Evolutionary conservation across 2,888 invertebrate species (phyloP).

Genomic region (Myopa testacea): DNA sequence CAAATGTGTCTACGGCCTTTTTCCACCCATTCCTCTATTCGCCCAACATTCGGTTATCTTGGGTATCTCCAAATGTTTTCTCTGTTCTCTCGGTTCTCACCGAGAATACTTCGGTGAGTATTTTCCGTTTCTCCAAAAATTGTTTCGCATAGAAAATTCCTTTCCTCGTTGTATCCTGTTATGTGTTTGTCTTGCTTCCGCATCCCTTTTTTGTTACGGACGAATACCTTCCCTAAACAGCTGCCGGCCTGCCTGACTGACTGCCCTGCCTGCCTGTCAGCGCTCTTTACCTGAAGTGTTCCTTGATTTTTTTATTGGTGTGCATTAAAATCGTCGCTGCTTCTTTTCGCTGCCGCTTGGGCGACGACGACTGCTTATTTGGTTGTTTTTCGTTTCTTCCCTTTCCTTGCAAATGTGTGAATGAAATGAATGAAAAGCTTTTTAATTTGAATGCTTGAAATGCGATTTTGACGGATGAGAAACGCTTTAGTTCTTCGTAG

Average conservation of each 20-base stretch:
- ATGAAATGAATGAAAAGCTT: constrained; percentile 21
- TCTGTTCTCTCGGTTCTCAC: not conserved
- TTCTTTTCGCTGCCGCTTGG: not conserved
- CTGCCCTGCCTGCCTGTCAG: not conserved
- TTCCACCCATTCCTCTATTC: not conserved
- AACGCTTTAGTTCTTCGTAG: not conserved
- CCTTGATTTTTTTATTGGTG: not conserved
- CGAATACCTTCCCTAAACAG: not conserved
- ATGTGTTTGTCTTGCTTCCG: not conserved
- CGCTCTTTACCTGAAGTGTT: not conserved
- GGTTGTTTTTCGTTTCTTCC: constrained; percentile 38
- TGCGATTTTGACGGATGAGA: constrained; percentile 13
- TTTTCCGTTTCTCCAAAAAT: not conserved
- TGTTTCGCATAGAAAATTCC: not conserved
- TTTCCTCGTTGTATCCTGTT: not conserved
- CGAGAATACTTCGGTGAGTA: too few species aligned
- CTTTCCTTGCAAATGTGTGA: not conserved
- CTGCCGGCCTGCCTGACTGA: not conserved
- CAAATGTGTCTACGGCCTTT: not conserved
- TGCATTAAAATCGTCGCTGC: not conserved
- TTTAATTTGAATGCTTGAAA: constrained; percentile 19
- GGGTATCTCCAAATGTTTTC: not conserved
- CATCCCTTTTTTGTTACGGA: not conserved
- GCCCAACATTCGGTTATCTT: not conserved
- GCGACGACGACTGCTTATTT: constrained; percentile 17